phyloP scores from a whole-genome alignment of 2,113 vertebrate genomes.

The Lipophrys pholis region DNA sequence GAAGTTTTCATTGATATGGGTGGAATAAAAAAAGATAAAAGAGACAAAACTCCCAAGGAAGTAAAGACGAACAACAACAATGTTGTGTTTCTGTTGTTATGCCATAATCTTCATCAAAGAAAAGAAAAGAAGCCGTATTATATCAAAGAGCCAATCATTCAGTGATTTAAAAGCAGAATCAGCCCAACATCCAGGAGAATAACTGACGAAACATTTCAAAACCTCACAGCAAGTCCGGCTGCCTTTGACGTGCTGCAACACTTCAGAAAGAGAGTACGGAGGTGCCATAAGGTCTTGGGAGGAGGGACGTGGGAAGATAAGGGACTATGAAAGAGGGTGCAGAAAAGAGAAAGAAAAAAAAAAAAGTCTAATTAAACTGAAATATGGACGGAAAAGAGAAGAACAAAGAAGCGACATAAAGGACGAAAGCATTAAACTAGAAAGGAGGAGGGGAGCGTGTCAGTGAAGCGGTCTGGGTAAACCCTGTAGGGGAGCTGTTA shows the following conservation, averaged over 20 bases:
- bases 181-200: neutral
- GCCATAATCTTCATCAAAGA: neutral
- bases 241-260: neutral
- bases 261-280: conserved; percentile 18
- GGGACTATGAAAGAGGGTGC: neutral
- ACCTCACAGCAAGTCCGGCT: conserved; percentile 4
- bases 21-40: too few species aligned
- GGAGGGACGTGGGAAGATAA: neutral
- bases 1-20: too few species aligned
- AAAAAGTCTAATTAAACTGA: too few species aligned
- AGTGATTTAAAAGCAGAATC: neutral
- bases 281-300: neutral
- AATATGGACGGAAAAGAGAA: too few species aligned
- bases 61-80: neutral
- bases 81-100: neutral
- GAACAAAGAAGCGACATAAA: neutral
- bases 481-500: conserved; percentile 14
- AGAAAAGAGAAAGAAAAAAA: too few species aligned
- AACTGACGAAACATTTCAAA: conserved; percentile 25
- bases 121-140: neutral
- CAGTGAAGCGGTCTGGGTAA: conserved; percentile 4
- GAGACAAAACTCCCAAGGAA: neutral
- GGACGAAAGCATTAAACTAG: neutral
- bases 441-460: conserved; percentile 24
- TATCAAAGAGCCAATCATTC: neutral